A percentile compares a stretch with the other conserved stretches of the same genome.
Evolutionary conservation across 2,888 invertebrate species (phyloP).

Genomic region (Physocephala rufipes): DNA sequence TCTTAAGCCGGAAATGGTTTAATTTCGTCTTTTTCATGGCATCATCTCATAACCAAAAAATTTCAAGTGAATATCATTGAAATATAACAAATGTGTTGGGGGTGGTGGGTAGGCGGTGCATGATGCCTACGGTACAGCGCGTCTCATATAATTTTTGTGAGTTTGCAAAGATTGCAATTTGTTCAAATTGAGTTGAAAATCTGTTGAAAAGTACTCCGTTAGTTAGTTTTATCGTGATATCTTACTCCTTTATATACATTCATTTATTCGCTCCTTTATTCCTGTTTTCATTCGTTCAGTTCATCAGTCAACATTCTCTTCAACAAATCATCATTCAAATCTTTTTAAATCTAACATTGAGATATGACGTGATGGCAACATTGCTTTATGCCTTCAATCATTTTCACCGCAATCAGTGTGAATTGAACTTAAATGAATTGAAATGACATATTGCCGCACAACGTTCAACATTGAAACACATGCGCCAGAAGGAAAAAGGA

Average conservation of each 20-base stretch:
- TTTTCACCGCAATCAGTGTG: slow-evolving; percentile 17
- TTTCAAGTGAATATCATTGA: background rate
- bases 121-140: background rate
- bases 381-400: slow-evolving; percentile 23
- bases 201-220: background rate
- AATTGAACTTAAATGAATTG: slow-evolving; percentile 16
- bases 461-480: background rate
- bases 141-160: no score
- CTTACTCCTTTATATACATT: background rate
- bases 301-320: background rate
- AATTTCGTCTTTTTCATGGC: slow-evolving; percentile 25
- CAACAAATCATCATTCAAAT: background rate
- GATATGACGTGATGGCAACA: slow-evolving; percentile 1
- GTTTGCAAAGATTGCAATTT: no score
- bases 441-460: no score
- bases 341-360: background rate
- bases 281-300: slow-evolving; percentile 1
- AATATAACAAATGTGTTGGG: background rate
- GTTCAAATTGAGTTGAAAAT: slow-evolving; percentile 1
- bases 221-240: background rate
- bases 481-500: background rate
- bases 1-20: slow-evolving; percentile 42
- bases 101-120: background rate
- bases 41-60: background rate
- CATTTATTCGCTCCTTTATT: background rate